These are phyloP conservation scores for Petromus typicus DNA, from an alignment of 2,113 vertebrate genomes.

Conservation along the genomic window DNA sequence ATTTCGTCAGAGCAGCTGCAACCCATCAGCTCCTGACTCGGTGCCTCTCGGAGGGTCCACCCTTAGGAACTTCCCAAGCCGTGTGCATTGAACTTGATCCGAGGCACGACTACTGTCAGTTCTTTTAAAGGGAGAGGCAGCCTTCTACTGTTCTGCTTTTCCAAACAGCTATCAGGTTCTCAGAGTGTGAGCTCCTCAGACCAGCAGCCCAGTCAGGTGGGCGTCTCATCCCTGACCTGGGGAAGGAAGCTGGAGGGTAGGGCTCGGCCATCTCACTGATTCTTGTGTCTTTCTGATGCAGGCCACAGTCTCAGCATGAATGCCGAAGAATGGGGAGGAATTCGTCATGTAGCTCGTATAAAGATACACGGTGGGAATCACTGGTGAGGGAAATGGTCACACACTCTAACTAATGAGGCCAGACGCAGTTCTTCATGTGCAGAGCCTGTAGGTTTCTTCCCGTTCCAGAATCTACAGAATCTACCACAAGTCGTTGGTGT, in stretches of 20 bases:
- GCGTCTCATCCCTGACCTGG: background rate
- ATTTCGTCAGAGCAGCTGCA: slow-evolving; percentile 81
- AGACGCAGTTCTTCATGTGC: background rate
- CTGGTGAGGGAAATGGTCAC: background rate
- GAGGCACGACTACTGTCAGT: slow-evolving; percentile 3
- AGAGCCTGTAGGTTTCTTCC: background rate
- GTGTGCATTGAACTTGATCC: slow-evolving; percentile 23
- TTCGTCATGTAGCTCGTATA: background rate
- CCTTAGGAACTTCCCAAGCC: slow-evolving; percentile 45
- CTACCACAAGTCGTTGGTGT: background rate
- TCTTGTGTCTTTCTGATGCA: background rate
- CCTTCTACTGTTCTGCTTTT: background rate
- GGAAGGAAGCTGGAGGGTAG: background rate
- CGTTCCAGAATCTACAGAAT: background rate
- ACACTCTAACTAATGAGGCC: background rate
- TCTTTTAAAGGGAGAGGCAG: slow-evolving; percentile 58
- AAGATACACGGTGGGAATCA: background rate
- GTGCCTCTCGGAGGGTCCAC: slow-evolving; percentile 64
- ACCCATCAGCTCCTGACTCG: slow-evolving; percentile 66
- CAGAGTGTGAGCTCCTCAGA: background rate
- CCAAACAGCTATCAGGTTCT: background rate
- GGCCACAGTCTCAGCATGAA: background rate
- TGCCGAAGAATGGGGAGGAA: background rate
- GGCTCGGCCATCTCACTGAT: background rate
- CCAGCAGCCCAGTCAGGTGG: background rate